A percentile compares a stretch with the other conserved stretches of the same genome.
Evolutionary conservation across 2,888 invertebrate species (phyloP).

Genomic region (Drosophila mimica): DNA sequence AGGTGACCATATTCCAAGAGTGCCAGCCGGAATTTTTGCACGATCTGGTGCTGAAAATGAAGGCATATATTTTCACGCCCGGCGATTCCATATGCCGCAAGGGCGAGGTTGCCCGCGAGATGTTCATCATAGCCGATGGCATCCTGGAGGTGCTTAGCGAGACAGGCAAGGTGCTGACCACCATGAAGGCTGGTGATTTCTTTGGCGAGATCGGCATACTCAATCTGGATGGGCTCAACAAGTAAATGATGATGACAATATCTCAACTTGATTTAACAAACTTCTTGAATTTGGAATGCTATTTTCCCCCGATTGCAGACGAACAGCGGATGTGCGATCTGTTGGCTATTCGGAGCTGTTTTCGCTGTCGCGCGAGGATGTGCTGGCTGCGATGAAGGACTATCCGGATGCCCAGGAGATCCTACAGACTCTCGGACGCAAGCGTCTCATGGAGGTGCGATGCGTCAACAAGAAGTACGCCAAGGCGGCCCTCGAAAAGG

Average conservation of each 20-base stretch:
- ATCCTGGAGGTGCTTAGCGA: constrained; percentile 98
- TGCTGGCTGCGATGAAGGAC: constrained; percentile 97
- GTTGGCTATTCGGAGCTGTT: constrained; percentile 98
- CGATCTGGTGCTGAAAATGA: constrained; percentile 98
- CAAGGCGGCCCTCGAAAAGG: constrained; percentile 80
- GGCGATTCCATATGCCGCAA: constrained; percentile 98
- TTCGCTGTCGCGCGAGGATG: constrained; percentile 96
- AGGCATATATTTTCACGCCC: constrained; percentile 98
- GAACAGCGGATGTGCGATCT: constrained; percentile 97
- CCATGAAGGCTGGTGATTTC: constrained; percentile 99
- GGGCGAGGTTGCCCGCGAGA: constrained; percentile 97
- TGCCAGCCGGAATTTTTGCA: constrained; percentile 99
- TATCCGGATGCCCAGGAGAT: constrained; percentile 98
- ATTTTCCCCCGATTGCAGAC: constrained; percentile 86
- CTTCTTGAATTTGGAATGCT: background rate
- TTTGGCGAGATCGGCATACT: constrained; percentile 99
- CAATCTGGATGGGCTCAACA: constrained; percentile 97
- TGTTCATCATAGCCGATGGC: constrained; percentile 99
- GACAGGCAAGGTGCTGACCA: constrained; percentile 95
- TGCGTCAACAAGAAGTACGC: constrained; percentile 86
- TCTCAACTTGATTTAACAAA: background rate
- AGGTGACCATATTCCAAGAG: constrained; percentile 98
- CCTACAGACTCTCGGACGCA: constrained; percentile 94
- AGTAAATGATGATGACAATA: constrained; percentile 87
- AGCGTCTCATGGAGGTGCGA: constrained; percentile 93